A percentile compares a stretch with the other conserved stretches of the same genome.
Evolutionary conservation across 1,140 invertebrate species (phyloP).

Genomic region (Anadara kagoshimensis): DNA sequence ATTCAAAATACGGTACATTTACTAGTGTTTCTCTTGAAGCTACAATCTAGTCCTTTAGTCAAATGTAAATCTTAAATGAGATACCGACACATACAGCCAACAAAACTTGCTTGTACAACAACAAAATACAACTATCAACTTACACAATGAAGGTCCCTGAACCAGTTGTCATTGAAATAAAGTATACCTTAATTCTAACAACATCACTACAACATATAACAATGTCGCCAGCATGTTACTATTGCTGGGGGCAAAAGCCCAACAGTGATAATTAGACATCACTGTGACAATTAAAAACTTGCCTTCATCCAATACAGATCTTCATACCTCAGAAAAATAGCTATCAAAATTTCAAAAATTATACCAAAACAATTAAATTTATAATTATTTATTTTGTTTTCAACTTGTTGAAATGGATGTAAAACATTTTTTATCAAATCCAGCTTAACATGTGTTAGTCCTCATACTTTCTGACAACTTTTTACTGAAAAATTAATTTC

Average conservation of each 20-base stretch:
- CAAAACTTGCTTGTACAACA: too few species aligned
- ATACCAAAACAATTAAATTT: background rate
- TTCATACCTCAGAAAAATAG: background rate
- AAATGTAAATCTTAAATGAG: too few species aligned
- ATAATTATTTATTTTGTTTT: background rate
- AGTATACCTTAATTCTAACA: background rate
- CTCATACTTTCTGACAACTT: too few species aligned
- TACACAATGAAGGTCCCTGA: too few species aligned
- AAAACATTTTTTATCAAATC: too few species aligned
- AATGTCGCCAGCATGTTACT: conserved; percentile 5
- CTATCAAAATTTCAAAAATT: background rate
- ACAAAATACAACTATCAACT: too few species aligned
- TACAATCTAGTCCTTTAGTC: too few species aligned
- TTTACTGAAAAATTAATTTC: too few species aligned
- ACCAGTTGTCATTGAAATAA: background rate
- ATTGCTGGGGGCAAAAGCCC: conserved; percentile 30
- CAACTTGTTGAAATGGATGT: background rate
- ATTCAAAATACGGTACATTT: too few species aligned
- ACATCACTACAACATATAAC: background rate
- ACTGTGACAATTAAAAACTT: conserved; percentile 11
- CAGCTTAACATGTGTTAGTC: too few species aligned
- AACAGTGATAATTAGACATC: conserved; percentile 14
- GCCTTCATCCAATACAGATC: background rate
- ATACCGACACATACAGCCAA: too few species aligned
- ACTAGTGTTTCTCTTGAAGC: too few species aligned